phyloP scores from a whole-genome alignment of 2,888 invertebrate species.

The Cyrtodaria siliqua region DNA sequence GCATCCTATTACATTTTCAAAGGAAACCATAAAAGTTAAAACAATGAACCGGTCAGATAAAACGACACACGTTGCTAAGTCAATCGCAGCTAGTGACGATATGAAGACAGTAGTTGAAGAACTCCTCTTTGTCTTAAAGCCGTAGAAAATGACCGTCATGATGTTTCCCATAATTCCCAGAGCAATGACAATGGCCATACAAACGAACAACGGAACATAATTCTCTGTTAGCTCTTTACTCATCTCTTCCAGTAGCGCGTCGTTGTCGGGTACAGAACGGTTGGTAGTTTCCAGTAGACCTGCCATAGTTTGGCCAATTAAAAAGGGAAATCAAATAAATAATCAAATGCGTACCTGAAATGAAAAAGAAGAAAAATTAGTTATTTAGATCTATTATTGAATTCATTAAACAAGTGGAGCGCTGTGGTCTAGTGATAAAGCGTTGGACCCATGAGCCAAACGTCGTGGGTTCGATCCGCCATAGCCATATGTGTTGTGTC shows the following conservation, averaged over 20 bases:
- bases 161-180: neutral
- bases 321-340: too few species aligned
- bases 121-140: neutral
- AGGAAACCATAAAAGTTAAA: neutral
- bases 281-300: too few species aligned
- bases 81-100: neutral
- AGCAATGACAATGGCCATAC: neutral
- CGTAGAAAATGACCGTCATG: slow-evolving; percentile 1
- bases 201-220: neutral
- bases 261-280: too few species aligned
- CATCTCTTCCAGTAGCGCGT: neutral
- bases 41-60: neutral
- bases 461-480: too few species aligned
- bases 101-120: neutral
- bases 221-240: neutral
- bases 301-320: too few species aligned
- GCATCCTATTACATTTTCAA: neutral
- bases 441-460: too few species aligned
- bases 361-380: too few species aligned
- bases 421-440: too few species aligned
- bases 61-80: neutral
- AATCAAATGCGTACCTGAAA: too few species aligned
- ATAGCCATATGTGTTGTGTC: too few species aligned
- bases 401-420: too few species aligned
- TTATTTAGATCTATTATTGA: too few species aligned